Percentiles rank a stretch among this genome's conserved stretches.
These are phyloP conservation scores for Diachasma alloeum DNA, from an alignment of 1,140 invertebrate species.

Conservation along the genomic window DNA sequence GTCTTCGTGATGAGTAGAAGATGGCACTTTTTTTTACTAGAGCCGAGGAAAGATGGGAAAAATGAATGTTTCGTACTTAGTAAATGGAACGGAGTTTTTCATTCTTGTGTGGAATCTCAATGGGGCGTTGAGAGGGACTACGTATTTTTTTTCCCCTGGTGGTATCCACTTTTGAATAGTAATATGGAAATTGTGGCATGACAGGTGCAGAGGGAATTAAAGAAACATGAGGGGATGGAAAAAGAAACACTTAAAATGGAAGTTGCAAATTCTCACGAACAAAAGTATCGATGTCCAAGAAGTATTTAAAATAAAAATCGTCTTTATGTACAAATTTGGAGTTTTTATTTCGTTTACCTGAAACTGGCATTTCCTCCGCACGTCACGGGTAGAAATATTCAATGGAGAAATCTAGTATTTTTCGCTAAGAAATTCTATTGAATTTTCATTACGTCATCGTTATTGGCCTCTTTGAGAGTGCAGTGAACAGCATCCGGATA, in stretches of 20 bases:
- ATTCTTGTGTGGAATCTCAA: background rate
- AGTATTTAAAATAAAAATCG: conserved; percentile 63
- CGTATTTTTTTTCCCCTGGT: background rate
- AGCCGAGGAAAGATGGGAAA: background rate
- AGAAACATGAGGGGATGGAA: background rate
- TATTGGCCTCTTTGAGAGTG: too few species aligned
- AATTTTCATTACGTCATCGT: too few species aligned
- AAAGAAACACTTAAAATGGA: conserved; percentile 11
- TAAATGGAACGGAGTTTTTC: background rate
- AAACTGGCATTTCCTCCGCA: background rate
- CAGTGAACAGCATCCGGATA: too few species aligned
- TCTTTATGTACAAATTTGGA: conserved; percentile 60
- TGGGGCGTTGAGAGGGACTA: background rate
- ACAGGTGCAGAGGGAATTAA: background rate
- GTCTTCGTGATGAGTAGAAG: conserved; percentile 12
- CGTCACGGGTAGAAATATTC: too few species aligned
- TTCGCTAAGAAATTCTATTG: too few species aligned
- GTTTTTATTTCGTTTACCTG: background rate
- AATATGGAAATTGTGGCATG: background rate
- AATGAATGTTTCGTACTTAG: background rate
- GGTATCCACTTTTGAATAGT: conserved; percentile 3
- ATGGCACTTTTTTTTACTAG: background rate
- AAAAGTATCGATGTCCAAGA: conserved; percentile 61
- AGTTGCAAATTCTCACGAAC: conserved; percentile 36
- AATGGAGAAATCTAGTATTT: too few species aligned